Conservation (phyloP, 2,888 invertebrate genomes). For the Nephrotoma appendiculata region DNA sequence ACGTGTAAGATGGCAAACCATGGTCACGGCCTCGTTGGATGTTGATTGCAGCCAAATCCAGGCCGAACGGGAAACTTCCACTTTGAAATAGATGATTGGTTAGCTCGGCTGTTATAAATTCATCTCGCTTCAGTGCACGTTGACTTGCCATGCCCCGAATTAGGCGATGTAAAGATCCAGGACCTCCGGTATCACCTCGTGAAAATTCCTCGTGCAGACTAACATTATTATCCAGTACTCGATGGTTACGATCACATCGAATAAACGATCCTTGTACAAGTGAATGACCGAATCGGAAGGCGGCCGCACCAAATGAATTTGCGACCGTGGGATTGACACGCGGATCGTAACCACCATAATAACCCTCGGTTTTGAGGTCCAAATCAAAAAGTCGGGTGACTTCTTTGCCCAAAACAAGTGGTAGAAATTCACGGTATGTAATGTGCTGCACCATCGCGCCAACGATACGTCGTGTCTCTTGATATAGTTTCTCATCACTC, state of each 20-base stretch:
- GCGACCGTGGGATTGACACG: constrained; percentile 59
- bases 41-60: constrained; percentile 79
- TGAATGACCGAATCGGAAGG: constrained; percentile 77
- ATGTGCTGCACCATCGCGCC: constrained; percentile 73
- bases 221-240: constrained; percentile 56
- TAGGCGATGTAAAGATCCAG: constrained; percentile 65
- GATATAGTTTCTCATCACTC: constrained; percentile 77
- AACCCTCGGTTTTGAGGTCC: constrained; percentile 49
- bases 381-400: constrained; percentile 64
- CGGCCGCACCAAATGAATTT: constrained; percentile 67
- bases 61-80: constrained; percentile 52
- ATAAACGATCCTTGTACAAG: constrained; percentile 66
- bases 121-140: constrained; percentile 62
- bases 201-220: constrained; percentile 64
- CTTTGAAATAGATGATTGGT: constrained; percentile 76
- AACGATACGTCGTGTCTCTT: constrained; percentile 69
- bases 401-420: constrained; percentile 60
- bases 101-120: constrained; percentile 64
- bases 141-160: constrained; percentile 64
- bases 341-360: constrained; percentile 52
- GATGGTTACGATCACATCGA: constrained; percentile 54
- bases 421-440: constrained; percentile 69
- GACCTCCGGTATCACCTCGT: constrained; percentile 57
- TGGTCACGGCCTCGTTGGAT: constrained; percentile 80
- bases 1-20: constrained; percentile 64